Conservation (phyloP, 2,797 vertebrate species). For the Centropyge bicolor region DNA sequence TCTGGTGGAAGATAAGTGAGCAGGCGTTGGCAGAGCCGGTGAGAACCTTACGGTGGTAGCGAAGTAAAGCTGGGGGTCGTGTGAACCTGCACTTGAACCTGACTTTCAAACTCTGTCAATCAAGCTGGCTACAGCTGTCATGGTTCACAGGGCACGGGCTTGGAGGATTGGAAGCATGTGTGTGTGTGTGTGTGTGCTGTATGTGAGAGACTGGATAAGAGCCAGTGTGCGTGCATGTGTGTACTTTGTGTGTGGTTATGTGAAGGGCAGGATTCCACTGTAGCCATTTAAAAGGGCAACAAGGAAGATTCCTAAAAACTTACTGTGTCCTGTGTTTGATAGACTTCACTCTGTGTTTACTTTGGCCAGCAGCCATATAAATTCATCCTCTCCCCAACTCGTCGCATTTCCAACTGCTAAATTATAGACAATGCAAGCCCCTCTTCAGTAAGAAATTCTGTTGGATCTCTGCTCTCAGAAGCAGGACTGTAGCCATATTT, state of each 20-base stretch:
- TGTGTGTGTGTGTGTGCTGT: constrained; percentile 21
- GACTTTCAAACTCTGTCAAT: constrained; percentile 81
- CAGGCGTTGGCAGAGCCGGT: constrained; percentile 46
- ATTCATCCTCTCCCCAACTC: not conserved
- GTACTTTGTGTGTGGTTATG: constrained; percentile 24
- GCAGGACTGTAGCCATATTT: not conserved
- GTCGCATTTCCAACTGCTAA: not conserved
- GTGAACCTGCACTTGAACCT: constrained; percentile 78
- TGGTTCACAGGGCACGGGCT: constrained; percentile 72
- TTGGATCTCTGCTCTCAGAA: not conserved
- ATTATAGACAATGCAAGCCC: not conserved
- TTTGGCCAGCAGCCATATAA: not conserved
- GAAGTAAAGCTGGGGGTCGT: constrained; percentile 60
- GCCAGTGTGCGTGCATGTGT: constrained; percentile 33
- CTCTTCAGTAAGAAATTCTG: not conserved
- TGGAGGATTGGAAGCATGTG: constrained; percentile 38
- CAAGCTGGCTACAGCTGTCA: constrained; percentile 78
- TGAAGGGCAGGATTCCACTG: constrained; percentile 30
- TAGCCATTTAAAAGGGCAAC: constrained; percentile 25
- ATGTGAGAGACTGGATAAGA: constrained; percentile 54
- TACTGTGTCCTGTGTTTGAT: not conserved
- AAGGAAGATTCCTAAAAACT: not conserved
- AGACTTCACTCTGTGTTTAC: not conserved
- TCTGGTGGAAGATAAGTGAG: constrained; percentile 76
- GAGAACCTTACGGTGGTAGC: constrained; percentile 48